phyloP scores from a whole-genome alignment of 2,888 invertebrate species.

The Sussaba pulchella region DNA sequence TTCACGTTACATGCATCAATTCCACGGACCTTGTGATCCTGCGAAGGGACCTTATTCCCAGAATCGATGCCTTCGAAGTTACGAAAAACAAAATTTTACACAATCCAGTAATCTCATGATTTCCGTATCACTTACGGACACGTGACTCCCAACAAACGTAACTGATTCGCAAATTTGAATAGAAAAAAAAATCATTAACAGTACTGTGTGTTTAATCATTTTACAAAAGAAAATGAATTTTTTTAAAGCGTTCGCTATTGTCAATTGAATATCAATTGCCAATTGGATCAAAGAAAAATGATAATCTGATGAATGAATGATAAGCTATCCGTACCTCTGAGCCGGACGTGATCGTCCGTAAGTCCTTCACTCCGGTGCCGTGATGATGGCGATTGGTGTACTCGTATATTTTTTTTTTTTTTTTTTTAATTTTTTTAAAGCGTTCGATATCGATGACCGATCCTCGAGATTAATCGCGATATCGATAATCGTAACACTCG shows the following conservation, averaged over 20 bases:
- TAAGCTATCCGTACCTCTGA: conserved; percentile 47
- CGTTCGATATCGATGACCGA: conserved; percentile 35
- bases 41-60: conserved; percentile 38
- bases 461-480: neutral
- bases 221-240: conserved; percentile 14
- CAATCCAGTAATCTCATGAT: neutral
- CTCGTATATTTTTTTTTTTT: too few species aligned
- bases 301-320: neutral
- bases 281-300: neutral
- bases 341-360: conserved; percentile 44
- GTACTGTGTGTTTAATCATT: too few species aligned
- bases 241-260: neutral
- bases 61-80: conserved; percentile 27
- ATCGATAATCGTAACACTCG: conserved; percentile 42
- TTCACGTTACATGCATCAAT: neutral
- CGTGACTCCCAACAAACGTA: neutral
- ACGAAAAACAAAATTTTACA: conserved; percentile 22
- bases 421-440: too few species aligned
- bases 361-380: conserved; percentile 21
- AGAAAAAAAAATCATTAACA: neutral
- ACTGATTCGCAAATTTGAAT: neutral
- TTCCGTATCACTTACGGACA: neutral
- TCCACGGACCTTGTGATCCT: conserved; percentile 16
- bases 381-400: conserved; percentile 27
- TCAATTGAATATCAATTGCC: neutral